Evolutionary conservation across 2,888 invertebrate species (phyloP).

Genomic region (Augochlorella aurata): DNA sequence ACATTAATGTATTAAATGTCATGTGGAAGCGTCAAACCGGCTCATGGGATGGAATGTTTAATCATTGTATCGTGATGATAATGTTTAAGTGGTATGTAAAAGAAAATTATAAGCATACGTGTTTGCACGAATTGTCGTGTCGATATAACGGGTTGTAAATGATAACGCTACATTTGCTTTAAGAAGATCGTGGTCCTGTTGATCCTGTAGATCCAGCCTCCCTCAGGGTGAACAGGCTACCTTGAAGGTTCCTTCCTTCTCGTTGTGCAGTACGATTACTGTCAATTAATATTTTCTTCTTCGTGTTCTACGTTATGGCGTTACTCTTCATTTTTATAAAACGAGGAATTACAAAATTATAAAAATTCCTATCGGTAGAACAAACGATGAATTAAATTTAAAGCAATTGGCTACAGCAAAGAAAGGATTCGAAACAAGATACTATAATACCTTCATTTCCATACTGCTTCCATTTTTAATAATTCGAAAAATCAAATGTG

Average conservation of each 20-base stretch:
- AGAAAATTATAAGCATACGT: slow-evolving; percentile 38
- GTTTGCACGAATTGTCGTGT: slow-evolving; percentile 36
- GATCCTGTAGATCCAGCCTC: slow-evolving; percentile 70
- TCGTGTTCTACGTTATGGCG: slow-evolving; percentile 8
- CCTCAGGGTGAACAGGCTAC: slow-evolving; percentile 57
- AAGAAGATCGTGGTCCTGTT: slow-evolving; percentile 29
- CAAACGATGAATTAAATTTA: slow-evolving; percentile 22
- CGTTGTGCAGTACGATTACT: slow-evolving; percentile 50
- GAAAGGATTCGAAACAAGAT: neutral
- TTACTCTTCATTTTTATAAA: neutral
- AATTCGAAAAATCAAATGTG: slow-evolving; percentile 1
- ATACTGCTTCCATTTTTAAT: slow-evolving; percentile 23
- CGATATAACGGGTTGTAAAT: slow-evolving; percentile 19
- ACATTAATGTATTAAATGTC: slow-evolving; percentile 49
- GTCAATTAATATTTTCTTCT: slow-evolving; percentile 40
- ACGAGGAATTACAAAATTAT: slow-evolving; percentile 13
- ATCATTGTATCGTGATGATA: slow-evolving; percentile 41
- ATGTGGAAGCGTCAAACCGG: slow-evolving; percentile 43
- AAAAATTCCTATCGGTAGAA: slow-evolving; percentile 18
- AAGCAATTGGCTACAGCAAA: slow-evolving; percentile 8
- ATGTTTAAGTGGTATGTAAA: slow-evolving; percentile 39
- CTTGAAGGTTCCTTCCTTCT: slow-evolving; percentile 23
- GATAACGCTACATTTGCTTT: slow-evolving; percentile 27
- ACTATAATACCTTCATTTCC: slow-evolving; percentile 3
- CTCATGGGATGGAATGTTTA: slow-evolving; percentile 36